Base-by-base conservation (phyloP, 2,797 vertebrate species). In the Eospalax fontanierii region DNA sequence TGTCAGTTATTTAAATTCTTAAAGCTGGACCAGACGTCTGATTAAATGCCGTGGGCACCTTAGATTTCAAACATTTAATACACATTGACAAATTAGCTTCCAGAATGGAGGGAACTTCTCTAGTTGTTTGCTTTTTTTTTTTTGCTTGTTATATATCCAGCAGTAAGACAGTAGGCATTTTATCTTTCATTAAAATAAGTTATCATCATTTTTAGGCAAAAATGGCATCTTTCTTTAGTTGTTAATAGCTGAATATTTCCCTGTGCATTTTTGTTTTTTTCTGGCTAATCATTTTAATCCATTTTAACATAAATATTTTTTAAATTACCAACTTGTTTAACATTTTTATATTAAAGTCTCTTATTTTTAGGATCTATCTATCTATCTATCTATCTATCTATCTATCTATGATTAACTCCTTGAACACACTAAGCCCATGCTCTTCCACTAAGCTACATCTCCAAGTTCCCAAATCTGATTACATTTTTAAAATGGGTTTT, bases 181-280 rank as follows among this genome's bases (percentile, higher is more conserved):
- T 90, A 54, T 73, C 28, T 74, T 87, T 87, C n/a, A 57, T 70
- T 24, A 46, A 87, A 90, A 84, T 1, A 28, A 38, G 40, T 87
- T 92, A 80, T 75, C 1, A 75, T 68, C 57, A 87, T 46, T 24
- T 89, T 66, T 4, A 75, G 16, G 40, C 61, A 83, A 89, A 79
- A 74, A 78, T 10, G 11, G 26, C 35, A 33, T 38, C 35, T 38
- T 85, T 22, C 68, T 92, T 88, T 86, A 54, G 80, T 38, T 80
- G 38, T 46, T 76, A 95, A 68, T 63, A 74, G 26, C 30, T 82
- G 70, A 74, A 71, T 3, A 90, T 10, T 68, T 57, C 63, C 61
- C 50, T 79, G 50, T 87, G n/a, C 57, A 54, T 61, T 95, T 93
- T 71, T 40, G n/a, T 50, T 59, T 54, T 91, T 82, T 86, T 87